Evolutionary conservation across 2,888 invertebrate genomes (phyloP).

Genomic region (Synanthedon andrenaeformis): DNA sequence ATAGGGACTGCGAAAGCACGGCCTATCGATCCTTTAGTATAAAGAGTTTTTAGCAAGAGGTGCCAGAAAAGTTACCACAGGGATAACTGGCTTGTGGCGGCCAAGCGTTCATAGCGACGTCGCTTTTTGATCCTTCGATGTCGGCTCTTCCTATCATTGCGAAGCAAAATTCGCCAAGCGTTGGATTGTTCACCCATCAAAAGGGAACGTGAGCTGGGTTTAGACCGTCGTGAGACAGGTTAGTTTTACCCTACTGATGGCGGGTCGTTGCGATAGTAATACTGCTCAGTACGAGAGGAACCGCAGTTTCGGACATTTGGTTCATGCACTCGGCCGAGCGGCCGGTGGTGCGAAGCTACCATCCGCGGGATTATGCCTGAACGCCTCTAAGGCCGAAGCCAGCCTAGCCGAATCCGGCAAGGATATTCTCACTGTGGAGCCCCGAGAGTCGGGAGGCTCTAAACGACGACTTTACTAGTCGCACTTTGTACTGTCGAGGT

Average conservation of each 20-base stretch:
- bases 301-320: conserved; percentile 68
- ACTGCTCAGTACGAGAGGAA: conserved; percentile 26
- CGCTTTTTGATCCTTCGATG: conserved; percentile 79
- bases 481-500: too few relatives aligned
- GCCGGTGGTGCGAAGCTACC: not conserved
- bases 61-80: conserved; percentile 79
- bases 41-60: conserved; percentile 38
- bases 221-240: conserved; percentile 69
- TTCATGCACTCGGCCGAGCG: not conserved
- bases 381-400: not conserved
- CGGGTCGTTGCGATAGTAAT: conserved; percentile 55
- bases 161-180: not conserved
- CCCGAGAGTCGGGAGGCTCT: conserved; percentile 46
- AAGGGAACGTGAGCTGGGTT: not conserved
- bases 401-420: not conserved
- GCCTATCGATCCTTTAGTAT: conserved; percentile 44
- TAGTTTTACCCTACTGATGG: conserved; percentile 66
- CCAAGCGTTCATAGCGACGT: conserved; percentile 43
- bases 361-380: not conserved
- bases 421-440: not conserved
- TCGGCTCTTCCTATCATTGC: conserved; percentile 59
- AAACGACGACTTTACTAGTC: conserved; percentile 40
- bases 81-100: conserved; percentile 75
- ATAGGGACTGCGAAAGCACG: too few relatives aligned
- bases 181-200: not conserved